Conservation (phyloP, 2,888 invertebrate genomes). For the Halictus quadricinctus region DNA sequence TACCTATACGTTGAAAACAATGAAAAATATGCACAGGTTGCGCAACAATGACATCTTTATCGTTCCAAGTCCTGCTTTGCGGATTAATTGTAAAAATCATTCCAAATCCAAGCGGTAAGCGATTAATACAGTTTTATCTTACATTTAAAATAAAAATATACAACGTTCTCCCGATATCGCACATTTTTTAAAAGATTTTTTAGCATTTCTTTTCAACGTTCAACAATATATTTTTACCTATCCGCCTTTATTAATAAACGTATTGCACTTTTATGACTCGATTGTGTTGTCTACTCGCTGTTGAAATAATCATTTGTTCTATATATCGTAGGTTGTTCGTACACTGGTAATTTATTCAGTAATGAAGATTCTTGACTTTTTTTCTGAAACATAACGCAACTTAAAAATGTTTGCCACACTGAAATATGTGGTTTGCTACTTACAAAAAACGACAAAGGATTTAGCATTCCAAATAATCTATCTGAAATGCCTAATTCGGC, state of each 20-base stretch:
- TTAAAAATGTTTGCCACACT: background rate
- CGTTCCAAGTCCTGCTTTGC: background rate
- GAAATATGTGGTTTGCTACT: constrained; percentile 52
- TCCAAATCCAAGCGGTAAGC: background rate
- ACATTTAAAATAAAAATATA: background rate
- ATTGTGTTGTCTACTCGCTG: constrained; percentile 50
- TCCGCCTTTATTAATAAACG: constrained; percentile 11
- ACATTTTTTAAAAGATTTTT: constrained; percentile 1
- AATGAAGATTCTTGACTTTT: constrained; percentile 71
- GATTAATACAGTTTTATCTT: background rate
- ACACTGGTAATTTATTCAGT: constrained; percentile 60
- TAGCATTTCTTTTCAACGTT: background rate
- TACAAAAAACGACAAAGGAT: constrained; percentile 81
- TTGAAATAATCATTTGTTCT: constrained; percentile 76
- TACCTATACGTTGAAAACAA: background rate
- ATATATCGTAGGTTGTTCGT: constrained; percentile 75
- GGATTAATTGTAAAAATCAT: constrained; percentile 17
- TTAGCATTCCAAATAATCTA: constrained; percentile 78
- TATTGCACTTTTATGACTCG: background rate
- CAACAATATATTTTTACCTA: constrained; percentile 1
- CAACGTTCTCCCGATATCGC: constrained; percentile 1
- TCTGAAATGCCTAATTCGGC: constrained; percentile 77
- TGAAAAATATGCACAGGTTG: background rate
- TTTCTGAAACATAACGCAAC: constrained; percentile 72
- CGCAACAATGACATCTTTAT: background rate